These are phyloP conservation scores for Echinometra lucunter DNA, from an alignment of 53 echinoderm and acorn worm genomes.

Conservation along the genomic window DNA sequence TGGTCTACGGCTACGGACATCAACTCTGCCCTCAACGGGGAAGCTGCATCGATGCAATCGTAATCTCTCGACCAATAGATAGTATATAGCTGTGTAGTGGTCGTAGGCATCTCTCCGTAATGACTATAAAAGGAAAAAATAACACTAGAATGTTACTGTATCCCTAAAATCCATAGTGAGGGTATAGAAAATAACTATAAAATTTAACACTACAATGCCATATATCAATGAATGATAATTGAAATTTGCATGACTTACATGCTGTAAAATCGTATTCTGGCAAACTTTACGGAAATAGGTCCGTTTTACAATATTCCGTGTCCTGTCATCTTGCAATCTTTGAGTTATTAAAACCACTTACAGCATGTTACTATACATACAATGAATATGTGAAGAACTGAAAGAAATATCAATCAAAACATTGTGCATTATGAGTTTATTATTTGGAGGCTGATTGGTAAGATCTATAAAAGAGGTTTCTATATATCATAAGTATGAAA, in stretches of 20 bases:
- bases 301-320: too few relatives aligned
- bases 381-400: not conserved
- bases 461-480: not conserved
- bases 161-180: not conserved
- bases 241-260: too few relatives aligned
- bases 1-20: conserved; percentile 84
- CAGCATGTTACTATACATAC: not conserved
- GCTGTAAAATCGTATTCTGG: not conserved
- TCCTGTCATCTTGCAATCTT: too few relatives aligned
- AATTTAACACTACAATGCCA: too few relatives aligned
- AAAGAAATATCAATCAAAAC: not conserved
- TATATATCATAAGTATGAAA: too few relatives aligned
- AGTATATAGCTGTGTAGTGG: conserved; percentile 98
- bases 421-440: not conserved
- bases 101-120: conserved; percentile 92
- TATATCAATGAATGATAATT: too few relatives aligned
- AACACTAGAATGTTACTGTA: not conserved
- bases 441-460: not conserved
- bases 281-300: too few relatives aligned
- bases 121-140: conserved; percentile 74
- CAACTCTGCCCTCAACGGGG: conserved; percentile 89
- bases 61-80: conserved; percentile 91
- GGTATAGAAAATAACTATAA: not conserved
- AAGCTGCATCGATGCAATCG: conserved; percentile 92
- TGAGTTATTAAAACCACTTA: too few relatives aligned